These are phyloP conservation scores for Folsomia candida DNA, from an alignment of 2,888 invertebrate species.

Conservation along the genomic window DNA sequence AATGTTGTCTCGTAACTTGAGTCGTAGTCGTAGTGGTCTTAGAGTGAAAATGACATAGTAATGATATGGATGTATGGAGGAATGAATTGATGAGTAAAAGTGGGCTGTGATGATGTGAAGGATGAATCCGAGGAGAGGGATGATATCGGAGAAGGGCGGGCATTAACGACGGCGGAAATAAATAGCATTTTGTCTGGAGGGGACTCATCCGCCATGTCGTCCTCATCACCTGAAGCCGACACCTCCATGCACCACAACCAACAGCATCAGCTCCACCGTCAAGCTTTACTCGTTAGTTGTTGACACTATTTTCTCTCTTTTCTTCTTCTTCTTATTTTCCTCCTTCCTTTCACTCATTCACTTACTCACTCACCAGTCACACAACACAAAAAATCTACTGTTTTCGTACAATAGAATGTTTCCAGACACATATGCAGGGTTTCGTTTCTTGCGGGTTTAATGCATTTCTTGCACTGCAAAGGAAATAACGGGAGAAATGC, in stretches of 20 bases:
- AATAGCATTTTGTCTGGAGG: conserved; percentile 5
- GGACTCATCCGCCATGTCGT: conserved; percentile 1
- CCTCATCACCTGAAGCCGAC: conserved; percentile 14
- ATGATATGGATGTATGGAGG: too few species aligned
- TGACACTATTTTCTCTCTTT: background rate
- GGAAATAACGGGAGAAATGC: too few species aligned
- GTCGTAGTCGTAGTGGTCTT: too few species aligned
- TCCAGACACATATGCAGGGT: too few species aligned
- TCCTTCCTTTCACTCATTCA: background rate
- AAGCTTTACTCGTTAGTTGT: conserved; percentile 16
- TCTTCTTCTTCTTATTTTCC: background rate
- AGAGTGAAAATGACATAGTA: too few species aligned
- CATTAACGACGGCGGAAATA: conserved; percentile 9
- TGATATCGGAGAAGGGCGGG: conserved; percentile 1
- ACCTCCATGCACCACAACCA: conserved; percentile 9
- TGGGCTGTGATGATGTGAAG: too few species aligned
- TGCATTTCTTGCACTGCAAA: too few species aligned
- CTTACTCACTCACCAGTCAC: background rate
- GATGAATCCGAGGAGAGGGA: background rate
- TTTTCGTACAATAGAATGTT: too few species aligned
- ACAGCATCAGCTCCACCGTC: conserved; percentile 3
- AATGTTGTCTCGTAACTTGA: too few species aligned
- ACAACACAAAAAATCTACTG: too few species aligned
- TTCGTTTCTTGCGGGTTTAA: too few species aligned
- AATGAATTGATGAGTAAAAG: too few species aligned